Evolutionary conservation across 2,888 invertebrate species (phyloP).

Genomic region (Tridacna gigas): DNA sequence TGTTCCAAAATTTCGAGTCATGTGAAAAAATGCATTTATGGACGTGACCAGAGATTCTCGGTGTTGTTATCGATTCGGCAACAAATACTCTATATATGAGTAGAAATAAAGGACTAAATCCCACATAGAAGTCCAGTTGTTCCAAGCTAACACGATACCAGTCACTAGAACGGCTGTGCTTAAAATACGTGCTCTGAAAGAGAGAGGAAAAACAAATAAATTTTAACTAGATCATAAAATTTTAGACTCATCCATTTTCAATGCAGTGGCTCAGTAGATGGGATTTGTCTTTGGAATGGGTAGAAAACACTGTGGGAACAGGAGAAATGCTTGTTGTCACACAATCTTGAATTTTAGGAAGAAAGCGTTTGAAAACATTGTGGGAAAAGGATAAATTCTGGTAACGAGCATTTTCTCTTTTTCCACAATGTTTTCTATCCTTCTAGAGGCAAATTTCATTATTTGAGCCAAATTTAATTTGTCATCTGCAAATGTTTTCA

Average conservation of each 20-base stretch:
- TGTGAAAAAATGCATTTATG: background rate
- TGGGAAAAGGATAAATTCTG: too few species aligned
- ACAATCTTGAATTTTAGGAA: too few species aligned
- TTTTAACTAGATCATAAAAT: background rate
- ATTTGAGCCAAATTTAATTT: too few species aligned
- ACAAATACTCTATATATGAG: slow-evolving; percentile 60
- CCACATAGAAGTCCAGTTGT: slow-evolving; percentile 68
- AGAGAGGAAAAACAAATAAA: background rate
- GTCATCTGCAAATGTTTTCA: too few species aligned
- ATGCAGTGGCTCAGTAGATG: background rate
- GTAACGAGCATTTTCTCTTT: too few species aligned
- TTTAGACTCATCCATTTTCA: background rate
- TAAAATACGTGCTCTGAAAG: slow-evolving; percentile 75
- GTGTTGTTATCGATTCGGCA: slow-evolving; percentile 46
- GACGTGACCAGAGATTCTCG: slow-evolving; percentile 8
- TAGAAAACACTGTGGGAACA: too few species aligned
- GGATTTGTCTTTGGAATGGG: background rate
- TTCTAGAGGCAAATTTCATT: too few species aligned
- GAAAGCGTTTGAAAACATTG: too few species aligned
- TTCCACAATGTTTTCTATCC: too few species aligned
- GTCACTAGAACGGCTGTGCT: slow-evolving; percentile 70
- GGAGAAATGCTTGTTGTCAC: too few species aligned
- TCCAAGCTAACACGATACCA: slow-evolving; percentile 66
- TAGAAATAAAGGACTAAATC: slow-evolving; percentile 59
- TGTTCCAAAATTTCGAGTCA: background rate